Conservation (phyloP, 1,140 invertebrate species). For the Heterodera schachtii region DNA sequence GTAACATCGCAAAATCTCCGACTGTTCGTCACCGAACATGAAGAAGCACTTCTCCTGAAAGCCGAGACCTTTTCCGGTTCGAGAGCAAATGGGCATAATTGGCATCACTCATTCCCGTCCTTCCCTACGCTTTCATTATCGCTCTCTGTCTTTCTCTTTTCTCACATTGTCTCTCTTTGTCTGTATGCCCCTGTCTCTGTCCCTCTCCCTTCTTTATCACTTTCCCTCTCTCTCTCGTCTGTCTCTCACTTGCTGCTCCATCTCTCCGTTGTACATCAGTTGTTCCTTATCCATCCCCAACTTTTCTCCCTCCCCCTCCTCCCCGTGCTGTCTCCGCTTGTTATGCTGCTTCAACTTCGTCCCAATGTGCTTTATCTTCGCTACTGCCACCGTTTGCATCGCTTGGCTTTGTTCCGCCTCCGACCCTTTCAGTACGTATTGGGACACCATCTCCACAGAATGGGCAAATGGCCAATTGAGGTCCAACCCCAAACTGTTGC, state of each 20-base stretch:
- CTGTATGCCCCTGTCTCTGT: no score
- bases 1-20: not conserved
- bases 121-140: no score
- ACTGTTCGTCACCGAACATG: not conserved
- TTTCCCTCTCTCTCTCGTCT: no score
- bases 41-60: conserved; percentile 11
- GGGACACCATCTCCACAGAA: conserved; percentile 7
- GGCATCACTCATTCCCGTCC: no score
- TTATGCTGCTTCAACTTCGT: not conserved
- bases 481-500: not conserved
- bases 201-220: no score
- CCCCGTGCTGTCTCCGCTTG: not conserved
- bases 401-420: conserved; percentile 14
- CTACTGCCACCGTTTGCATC: not conserved
- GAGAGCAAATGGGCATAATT: no score
- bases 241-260: not conserved
- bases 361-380: not conserved
- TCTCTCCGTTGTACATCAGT: not conserved
- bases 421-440: conserved; percentile 9
- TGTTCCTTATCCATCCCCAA: not conserved
- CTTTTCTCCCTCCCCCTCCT: not conserved
- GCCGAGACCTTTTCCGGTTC: no score
- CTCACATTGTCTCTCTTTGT: no score
- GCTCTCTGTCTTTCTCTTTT: no score
- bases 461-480: not conserved